Base-by-base conservation (phyloP, 2,888 invertebrate species). In the Platycnemis pennipes region DNA sequence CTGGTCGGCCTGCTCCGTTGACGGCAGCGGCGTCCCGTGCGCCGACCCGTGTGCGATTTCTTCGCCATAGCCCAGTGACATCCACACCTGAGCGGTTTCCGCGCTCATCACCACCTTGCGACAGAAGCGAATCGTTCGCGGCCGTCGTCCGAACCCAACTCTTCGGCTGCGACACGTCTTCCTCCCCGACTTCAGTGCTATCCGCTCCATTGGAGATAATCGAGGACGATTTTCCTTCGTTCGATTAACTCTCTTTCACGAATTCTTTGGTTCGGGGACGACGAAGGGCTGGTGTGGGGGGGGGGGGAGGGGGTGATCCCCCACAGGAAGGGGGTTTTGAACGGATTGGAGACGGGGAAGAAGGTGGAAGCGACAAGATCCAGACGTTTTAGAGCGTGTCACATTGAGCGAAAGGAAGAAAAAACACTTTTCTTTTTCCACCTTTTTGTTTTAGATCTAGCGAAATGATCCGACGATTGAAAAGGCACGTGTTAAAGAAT, bases 191-290 rank as follows among this genome's bases (percentile, higher is more conserved):
- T 37, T n/a, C 37, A 7, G 77, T 19, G 77, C n/a, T 77, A 31
- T 77, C 77, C 77, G 77, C 77, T 77, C 77, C 77, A 77, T 77
- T 13, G 77, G 77, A 37, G 26, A 22, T n/a, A 26, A 8, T 26
- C 5, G 26, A 2, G 19, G 63, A 11, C 31, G 37, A 37, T 77
- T 37, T 37, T 37, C 77, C 7, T 77, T 37, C 22, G 63, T 26
- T 37, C 37, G 77, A 37, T 77, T 77, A 31, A 77, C 77, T 77
- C 77, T 77, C 77, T 77, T 77, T 37, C 77, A 37, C 77, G 77
- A 37, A 37, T 37, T 77, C 37, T 77, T 77, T 37, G 77, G 31
- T 77, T 13, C 77, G 37, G 37, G 37, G 26, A 37, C 77, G n/a
- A 37, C n/a, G n/a, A n/a, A 19, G 2, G 49, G 49, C 19, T 3